These are phyloP conservation scores for Drosophila santomea DNA, from an alignment of 1,140 invertebrate genomes.

Conservation along the genomic window DNA sequence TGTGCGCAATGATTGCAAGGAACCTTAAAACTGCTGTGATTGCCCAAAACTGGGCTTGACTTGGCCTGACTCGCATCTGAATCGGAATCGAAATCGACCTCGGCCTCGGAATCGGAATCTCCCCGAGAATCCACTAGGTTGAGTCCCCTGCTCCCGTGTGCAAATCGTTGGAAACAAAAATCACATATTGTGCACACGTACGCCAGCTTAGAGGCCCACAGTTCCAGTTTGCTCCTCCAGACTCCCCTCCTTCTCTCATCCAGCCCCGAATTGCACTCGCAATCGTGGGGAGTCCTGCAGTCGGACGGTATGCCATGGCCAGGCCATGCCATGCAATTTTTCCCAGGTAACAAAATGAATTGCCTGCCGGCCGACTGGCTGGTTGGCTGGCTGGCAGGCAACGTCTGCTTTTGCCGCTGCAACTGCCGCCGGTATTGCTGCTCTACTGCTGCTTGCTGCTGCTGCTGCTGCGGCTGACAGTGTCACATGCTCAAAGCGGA, in stretches of 20 bases:
- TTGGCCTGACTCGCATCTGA: slow-evolving; percentile 56
- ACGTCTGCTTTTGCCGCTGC: slow-evolving; percentile 26
- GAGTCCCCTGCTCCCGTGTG: slow-evolving; percentile 45
- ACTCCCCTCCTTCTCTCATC: not conserved
- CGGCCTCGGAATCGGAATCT: not conserved
- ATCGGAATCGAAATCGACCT: slow-evolving; percentile 28
- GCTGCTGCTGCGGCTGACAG: slow-evolving; percentile 70
- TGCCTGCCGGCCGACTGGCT: slow-evolving; percentile 56
- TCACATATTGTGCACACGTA: slow-evolving; percentile 81
- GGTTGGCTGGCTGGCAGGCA: slow-evolving; percentile 4
- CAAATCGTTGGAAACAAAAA: slow-evolving; percentile 81
- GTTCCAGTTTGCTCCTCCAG: not conserved
- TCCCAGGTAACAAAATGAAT: slow-evolving; percentile 82
- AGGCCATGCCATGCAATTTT: slow-evolving; percentile 71
- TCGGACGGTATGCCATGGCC: slow-evolving; percentile 45
- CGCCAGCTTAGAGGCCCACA: slow-evolving; percentile 58
- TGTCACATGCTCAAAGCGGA: slow-evolving; percentile 80
- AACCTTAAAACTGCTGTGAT: slow-evolving; percentile 74
- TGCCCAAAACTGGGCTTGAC: slow-evolving; percentile 62
- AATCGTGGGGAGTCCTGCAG: slow-evolving; percentile 25
- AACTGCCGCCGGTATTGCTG: slow-evolving; percentile 30
- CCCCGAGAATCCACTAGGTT: slow-evolving; percentile 4
- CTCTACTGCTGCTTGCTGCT: slow-evolving; percentile 37
- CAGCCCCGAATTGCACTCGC: slow-evolving; percentile 11
- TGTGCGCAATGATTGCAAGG: slow-evolving; percentile 75